Percentiles rank a stretch among this genome's conserved stretches.
phyloP scores from a whole-genome alignment of 1,140 invertebrate genomes.

The Drosophila tani region DNA sequence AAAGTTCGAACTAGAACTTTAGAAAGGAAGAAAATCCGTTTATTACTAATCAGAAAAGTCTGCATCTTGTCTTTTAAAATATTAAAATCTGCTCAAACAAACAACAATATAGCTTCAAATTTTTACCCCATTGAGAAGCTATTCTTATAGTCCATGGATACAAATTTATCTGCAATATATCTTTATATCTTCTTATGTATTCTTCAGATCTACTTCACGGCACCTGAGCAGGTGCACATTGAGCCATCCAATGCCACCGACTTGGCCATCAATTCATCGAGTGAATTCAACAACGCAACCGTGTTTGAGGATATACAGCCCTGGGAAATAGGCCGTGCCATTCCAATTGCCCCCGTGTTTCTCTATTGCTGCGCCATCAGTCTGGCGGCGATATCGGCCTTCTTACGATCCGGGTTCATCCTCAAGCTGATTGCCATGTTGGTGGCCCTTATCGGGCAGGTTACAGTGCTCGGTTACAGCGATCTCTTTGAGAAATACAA shows the following conservation, averaged over 20 bases:
- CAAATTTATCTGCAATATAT: too few species aligned
- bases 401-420: slow-evolving; percentile 93
- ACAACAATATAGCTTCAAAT: too few species aligned
- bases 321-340: slow-evolving; percentile 39
- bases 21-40: too few species aligned
- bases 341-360: slow-evolving; percentile 87
- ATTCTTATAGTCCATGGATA: too few species aligned
- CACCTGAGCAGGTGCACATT: slow-evolving; percentile 19
- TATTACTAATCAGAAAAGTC: too few species aligned
- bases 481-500: slow-evolving; percentile 88
- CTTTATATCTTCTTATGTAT: too few species aligned
- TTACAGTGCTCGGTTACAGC: slow-evolving; percentile 87
- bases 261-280: slow-evolving; percentile 22
- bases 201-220: slow-evolving; percentile 59
- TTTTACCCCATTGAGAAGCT: too few species aligned
- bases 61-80: too few species aligned
- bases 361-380: slow-evolving; percentile 92
- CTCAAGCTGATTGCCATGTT: slow-evolving; percentile 92
- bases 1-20: too few species aligned
- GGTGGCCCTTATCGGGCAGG: slow-evolving; percentile 88
- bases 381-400: slow-evolving; percentile 92
- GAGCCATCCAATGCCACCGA: slow-evolving; percentile 23
- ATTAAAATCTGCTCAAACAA: too few species aligned
- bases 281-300: slow-evolving; percentile 30
- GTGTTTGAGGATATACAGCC: slow-evolving; percentile 28